Evolutionary conservation across 2,797 vertebrate genomes (phyloP).

Genomic region (Helicolenus hilgendorfi): DNA sequence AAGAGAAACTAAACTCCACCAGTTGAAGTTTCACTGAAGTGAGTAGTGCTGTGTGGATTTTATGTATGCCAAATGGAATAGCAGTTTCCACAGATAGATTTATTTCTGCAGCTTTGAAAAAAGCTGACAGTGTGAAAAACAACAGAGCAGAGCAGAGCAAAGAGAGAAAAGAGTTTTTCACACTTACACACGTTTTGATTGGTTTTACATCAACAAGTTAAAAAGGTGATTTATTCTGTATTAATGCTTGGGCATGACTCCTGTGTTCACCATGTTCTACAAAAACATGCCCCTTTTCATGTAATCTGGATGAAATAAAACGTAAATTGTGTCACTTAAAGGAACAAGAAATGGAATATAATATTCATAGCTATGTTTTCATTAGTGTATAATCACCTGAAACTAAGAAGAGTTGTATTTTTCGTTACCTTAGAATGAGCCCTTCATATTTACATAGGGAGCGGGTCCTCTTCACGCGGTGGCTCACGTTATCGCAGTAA

Average conservation of each 20-base stretch:
- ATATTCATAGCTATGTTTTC: no score
- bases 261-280: not conserved
- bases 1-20: not conserved
- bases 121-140: not conserved
- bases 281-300: not conserved
- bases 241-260: not conserved
- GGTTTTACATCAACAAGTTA: not conserved
- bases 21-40: slow-evolving; percentile 1
- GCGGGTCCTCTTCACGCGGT: no score
- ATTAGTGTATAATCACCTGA: no score
- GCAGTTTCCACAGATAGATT: slow-evolving; percentile 1
- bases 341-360: no score
- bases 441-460: no score
- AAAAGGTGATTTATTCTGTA: slow-evolving; percentile 4
- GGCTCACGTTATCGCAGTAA: no score
- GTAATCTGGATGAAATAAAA: not conserved
- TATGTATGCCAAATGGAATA: slow-evolving; percentile 7
- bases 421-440: no score
- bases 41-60: not conserved
- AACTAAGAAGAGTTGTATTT: no score
- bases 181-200: not conserved
- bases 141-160: not conserved
- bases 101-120: not conserved
- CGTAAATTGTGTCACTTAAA: not conserved
- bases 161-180: not conserved